Conservation (phyloP, 2,113 vertebrate genomes). For the Elaphurus davidianus region DNA sequence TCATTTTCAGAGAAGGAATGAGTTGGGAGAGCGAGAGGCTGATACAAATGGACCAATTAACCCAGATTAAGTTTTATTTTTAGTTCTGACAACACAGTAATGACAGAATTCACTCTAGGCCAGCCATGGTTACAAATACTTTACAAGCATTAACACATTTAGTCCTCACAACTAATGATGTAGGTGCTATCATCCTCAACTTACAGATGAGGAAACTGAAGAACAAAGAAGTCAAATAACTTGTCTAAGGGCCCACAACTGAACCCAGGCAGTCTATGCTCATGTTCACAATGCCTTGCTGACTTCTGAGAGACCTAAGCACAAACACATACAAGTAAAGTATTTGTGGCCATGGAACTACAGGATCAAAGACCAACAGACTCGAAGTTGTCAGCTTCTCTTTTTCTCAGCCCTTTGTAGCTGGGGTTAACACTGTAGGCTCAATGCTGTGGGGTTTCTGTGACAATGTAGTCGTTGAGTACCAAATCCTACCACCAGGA, state of each 20-base stretch:
- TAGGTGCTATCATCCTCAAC: not conserved
- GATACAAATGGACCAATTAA: not conserved
- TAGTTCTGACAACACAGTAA: not conserved
- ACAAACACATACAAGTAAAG: not conserved
- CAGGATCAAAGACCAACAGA: not conserved
- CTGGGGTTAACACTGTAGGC: not conserved
- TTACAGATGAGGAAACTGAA: not conserved
- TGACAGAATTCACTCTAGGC: not conserved
- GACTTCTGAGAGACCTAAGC: not conserved
- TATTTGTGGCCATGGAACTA: not conserved
- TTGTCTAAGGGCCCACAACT: not conserved
- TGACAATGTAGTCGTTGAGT: not conserved
- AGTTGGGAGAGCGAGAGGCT: not conserved
- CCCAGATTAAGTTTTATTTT: not conserved
- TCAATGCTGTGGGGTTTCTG: not conserved
- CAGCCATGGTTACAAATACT: not conserved
- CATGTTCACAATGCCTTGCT: not conserved
- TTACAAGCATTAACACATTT: not conserved
- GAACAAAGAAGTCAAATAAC: not conserved
- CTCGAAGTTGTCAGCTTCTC: not conserved
- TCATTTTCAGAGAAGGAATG: conserved; percentile 13
- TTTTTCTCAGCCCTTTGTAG: not conserved
- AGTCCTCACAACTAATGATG: not conserved
- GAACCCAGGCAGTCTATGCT: not conserved
- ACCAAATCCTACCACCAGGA: not conserved